These are phyloP conservation scores for Hypotaenidia okinawae DNA, from an alignment of 2,797 vertebrate species.

Conservation along the genomic window DNA sequence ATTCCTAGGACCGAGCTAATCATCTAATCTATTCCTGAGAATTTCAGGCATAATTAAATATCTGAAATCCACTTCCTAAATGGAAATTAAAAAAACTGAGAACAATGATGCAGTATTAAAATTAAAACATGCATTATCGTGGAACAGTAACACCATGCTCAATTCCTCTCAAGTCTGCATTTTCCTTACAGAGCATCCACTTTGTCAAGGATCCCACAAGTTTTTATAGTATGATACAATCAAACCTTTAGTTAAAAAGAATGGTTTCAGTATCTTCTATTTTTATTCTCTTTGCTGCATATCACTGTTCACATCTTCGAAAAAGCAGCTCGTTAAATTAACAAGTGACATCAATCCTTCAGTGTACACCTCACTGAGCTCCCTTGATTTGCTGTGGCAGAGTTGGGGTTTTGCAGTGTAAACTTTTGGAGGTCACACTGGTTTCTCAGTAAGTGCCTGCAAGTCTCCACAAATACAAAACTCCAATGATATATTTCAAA, in stretches of 20 bases:
- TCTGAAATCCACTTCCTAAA: constrained; percentile 14
- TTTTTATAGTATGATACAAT: background rate
- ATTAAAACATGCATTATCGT: background rate
- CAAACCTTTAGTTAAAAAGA: background rate
- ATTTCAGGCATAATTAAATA: constrained; percentile 8
- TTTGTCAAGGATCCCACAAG: background rate
- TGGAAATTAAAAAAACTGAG: background rate
- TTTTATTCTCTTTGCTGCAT: background rate
- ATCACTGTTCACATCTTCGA: background rate
- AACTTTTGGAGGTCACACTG: background rate
- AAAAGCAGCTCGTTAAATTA: background rate
- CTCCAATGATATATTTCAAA: background rate
- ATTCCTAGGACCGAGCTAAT: background rate
- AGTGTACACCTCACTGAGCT: background rate
- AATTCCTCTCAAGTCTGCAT: background rate
- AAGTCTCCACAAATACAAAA: background rate
- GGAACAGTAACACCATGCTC: background rate
- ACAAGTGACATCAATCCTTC: background rate
- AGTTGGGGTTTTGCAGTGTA: background rate
- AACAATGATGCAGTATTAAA: background rate
- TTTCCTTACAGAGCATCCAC: background rate
- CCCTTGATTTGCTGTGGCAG: background rate
- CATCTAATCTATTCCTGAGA: background rate
- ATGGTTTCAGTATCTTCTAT: background rate
- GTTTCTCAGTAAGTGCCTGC: background rate